Base-by-base conservation (phyloP, 2,888 invertebrate species). In the Chrysotoxum bicinctum region DNA sequence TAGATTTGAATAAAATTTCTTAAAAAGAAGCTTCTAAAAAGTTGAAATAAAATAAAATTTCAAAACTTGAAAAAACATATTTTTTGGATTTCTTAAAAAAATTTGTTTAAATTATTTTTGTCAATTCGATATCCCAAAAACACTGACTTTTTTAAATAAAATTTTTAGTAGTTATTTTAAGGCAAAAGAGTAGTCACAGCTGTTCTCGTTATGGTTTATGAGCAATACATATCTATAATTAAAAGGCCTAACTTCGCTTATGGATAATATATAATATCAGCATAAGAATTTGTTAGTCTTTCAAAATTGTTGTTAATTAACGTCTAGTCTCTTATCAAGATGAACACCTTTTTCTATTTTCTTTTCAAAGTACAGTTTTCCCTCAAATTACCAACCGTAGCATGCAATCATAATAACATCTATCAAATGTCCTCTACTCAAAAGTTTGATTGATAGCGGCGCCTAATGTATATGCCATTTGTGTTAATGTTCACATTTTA, bases 381-480 rank as follows among this genome's bases (percentile, higher is more conserved):
- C 10, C 19, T 58, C 1, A 19, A 56, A 19, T 19, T 12, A 7
- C 10, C 16, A 56, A 21, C 54, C 52, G 30, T 10, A 54, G 12
- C 56, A 56, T 19, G 45, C 32, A 48, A 21, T 26, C 14, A 54
- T 45, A 52, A 37, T 40, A 70, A 58, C 35, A 58, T 79, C 64
- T 78, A 72, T 62, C 54, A 45, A 19, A 19, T 48, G 66, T 58
- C 30, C 48, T 19, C 30, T 2, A 52, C 6, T 19, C 37, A 26
- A 74, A 68, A 77, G 21, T 82, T 26, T 83, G 83, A 83, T 83
- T 83, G 50, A 83, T 83, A 35, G 30, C 30, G 73, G 56, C 62
- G 48, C 69, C 69, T 43, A 78, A 52, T 78, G 78, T 52, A 64
- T 21, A 40, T 14, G 66, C 68, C 73, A 54, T 60, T 40, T 16